These are phyloP conservation scores for Brachyrhaphis roseni DNA, from an alignment of 2,797 vertebrate genomes.

Conservation along the genomic window DNA sequence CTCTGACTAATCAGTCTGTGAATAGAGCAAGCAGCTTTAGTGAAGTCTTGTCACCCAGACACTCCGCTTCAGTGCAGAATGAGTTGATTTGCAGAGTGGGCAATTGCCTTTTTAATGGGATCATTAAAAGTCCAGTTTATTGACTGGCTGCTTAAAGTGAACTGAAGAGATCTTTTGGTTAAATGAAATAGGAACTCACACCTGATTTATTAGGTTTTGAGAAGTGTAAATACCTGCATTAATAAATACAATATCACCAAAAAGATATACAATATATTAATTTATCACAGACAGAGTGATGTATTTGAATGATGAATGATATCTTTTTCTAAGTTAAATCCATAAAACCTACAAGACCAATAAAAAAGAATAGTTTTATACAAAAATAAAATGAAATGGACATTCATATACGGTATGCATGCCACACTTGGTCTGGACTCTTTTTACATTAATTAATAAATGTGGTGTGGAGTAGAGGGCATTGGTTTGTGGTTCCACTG, in stretches of 20 bases:
- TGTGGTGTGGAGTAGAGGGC: neutral
- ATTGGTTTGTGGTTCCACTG: neutral
- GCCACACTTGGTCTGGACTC: neutral
- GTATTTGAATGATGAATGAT: neutral
- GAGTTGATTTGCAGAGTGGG: neutral
- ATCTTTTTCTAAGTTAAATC: neutral
- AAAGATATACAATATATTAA: neutral
- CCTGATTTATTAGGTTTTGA: constrained; percentile 1
- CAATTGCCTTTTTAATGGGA: neutral
- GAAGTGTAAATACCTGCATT: neutral
- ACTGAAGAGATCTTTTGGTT: neutral
- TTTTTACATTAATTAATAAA: neutral
- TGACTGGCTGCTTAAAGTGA: neutral
- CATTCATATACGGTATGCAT: neutral
- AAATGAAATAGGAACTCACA: neutral
- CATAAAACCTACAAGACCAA: neutral
- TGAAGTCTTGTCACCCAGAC: constrained; percentile 12
- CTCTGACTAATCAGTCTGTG: constrained; percentile 60
- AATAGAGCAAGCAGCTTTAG: constrained; percentile 23
- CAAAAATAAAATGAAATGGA: neutral
- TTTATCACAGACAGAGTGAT: neutral
- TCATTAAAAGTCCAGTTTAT: neutral
- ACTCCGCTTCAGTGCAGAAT: constrained; percentile 13
- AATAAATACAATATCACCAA: neutral
- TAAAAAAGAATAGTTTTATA: neutral